Evolutionary conservation across 2,113 vertebrate genomes (phyloP).

Genomic region (Eclectus roratus): DNA sequence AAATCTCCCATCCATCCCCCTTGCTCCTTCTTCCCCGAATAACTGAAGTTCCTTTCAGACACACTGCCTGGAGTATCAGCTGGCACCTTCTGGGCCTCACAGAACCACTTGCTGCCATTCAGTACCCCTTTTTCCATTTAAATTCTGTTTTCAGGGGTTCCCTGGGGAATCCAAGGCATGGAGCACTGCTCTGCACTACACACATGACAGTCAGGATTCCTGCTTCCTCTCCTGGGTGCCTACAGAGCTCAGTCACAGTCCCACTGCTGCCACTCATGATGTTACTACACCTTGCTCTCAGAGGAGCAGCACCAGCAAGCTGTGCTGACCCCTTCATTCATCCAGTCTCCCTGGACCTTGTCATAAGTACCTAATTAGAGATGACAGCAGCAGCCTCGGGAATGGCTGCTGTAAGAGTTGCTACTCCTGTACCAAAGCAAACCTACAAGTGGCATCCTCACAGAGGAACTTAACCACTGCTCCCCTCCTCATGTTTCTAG

Average conservation of each 20-base stretch:
- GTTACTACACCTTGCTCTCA: not conserved
- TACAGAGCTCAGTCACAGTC: not conserved
- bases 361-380: not conserved
- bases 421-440: not conserved
- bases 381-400: not conserved
- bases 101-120: not conserved
- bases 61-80: not conserved
- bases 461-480: not conserved
- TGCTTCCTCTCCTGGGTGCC: not conserved
- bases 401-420: not conserved
- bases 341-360: not conserved
- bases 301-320: not conserved
- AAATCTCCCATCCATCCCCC: not conserved
- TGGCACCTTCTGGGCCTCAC: not conserved
- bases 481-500: not conserved
- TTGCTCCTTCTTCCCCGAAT: not conserved
- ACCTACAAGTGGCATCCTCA: not conserved
- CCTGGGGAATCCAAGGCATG: not conserved
- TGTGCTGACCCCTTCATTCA: not conserved
- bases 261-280: accelerated
- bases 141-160: not conserved
- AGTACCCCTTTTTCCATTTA: not conserved
- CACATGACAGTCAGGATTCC: not conserved
- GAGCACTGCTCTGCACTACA: accelerated
- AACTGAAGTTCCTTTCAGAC: not conserved